Evolutionary conservation across 2,888 invertebrate genomes (phyloP).

Genomic region (Drosophila yooni): DNA sequence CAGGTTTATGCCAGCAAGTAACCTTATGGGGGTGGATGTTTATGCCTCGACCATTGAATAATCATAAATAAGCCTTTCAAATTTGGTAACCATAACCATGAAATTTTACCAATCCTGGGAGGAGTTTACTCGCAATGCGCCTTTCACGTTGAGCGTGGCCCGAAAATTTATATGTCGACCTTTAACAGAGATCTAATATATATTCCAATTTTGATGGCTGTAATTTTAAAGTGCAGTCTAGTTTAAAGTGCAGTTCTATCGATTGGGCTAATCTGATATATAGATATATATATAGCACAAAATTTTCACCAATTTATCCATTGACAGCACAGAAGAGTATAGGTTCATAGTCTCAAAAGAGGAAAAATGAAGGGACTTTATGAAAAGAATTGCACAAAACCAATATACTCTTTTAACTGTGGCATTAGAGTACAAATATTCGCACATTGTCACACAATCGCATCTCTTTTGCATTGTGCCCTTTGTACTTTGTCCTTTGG

Average conservation of each 20-base stretch:
- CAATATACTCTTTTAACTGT: background rate
- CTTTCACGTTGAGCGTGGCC: no score
- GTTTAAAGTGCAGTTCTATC: background rate
- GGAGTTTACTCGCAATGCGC: background rate
- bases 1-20: background rate
- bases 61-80: background rate
- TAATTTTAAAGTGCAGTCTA: no score
- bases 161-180: no score
- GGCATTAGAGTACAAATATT: background rate
- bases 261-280: background rate
- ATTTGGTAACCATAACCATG: background rate
- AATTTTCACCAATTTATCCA: background rate
- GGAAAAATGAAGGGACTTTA: background rate
- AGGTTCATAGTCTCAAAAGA: background rate
- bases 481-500: background rate
- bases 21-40: background rate
- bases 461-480: background rate
- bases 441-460: background rate
- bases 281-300: background rate
- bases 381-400: background rate
- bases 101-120: background rate
- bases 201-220: no score
- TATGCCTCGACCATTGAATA: background rate
- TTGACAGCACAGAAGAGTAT: background rate
- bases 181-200: background rate